These are phyloP conservation scores for Paragorgia papillata DNA, from an alignment of 92 coral and sea anemone species.

Conservation along the genomic window DNA sequence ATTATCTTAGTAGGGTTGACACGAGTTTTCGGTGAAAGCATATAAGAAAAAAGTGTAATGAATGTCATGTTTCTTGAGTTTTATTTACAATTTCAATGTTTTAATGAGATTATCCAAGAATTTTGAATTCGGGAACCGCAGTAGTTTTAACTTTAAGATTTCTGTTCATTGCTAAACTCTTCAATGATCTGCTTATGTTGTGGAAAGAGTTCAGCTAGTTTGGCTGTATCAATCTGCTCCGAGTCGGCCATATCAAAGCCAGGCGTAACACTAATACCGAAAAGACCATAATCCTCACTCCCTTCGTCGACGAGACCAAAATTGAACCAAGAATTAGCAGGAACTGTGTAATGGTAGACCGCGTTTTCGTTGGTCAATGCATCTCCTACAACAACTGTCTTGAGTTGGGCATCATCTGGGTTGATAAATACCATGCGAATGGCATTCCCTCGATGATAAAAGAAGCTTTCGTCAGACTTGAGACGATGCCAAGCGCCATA, in stretches of 20 bases:
- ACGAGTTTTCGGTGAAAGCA: too few relatives aligned
- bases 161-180: too few relatives aligned
- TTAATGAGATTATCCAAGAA: too few relatives aligned
- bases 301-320: constrained; percentile 61
- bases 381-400: constrained; percentile 66
- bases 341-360: constrained; percentile 58
- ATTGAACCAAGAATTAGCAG: constrained; percentile 86
- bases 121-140: too few relatives aligned
- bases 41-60: background rate
- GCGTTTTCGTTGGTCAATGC: constrained; percentile 59
- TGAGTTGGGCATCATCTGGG: constrained; percentile 56
- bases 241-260: constrained; percentile 73
- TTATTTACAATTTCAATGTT: too few relatives aligned
- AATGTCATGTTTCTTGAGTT: background rate
- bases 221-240: constrained; percentile 53
- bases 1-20: too few relatives aligned
- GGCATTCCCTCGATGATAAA: constrained; percentile 70
- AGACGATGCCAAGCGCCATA: constrained; percentile 74
- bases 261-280: constrained; percentile 72
- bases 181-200: constrained; percentile 72
- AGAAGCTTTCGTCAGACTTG: constrained; percentile 79
- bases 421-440: constrained; percentile 61
- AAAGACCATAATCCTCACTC: constrained; percentile 49
- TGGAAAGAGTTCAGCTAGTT: constrained; percentile 65
- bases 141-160: too few relatives aligned